A percentile compares a stretch with the other conserved stretches of the same genome.
These are phyloP conservation scores for Sisyra nigra DNA, from an alignment of 2,888 invertebrate genomes.

Conservation along the genomic window DNA sequence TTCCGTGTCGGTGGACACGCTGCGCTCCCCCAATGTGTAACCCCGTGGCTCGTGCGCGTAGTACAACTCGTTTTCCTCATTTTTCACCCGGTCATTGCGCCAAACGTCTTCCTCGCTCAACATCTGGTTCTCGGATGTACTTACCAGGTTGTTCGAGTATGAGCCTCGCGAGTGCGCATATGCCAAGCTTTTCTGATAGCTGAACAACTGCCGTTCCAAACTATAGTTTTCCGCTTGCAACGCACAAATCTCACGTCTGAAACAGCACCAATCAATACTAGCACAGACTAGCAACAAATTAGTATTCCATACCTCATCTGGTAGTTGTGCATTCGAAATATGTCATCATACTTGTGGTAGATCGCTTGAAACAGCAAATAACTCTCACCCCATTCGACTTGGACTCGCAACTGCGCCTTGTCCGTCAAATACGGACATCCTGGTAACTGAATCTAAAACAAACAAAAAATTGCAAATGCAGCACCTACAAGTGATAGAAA, in stretches of 20 bases:
- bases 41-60: constrained; percentile 19
- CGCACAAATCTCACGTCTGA: constrained; percentile 58
- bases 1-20: constrained; percentile 52
- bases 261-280: background rate
- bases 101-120: constrained; percentile 18
- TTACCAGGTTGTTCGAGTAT: constrained; percentile 26
- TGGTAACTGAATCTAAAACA: constrained; percentile 37
- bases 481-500: too few relatives aligned
- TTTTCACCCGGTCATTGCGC: constrained; percentile 18
- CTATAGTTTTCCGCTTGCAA: constrained; percentile 73
- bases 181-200: constrained; percentile 65
- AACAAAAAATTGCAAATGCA: constrained; percentile 4
- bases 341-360: constrained; percentile 71
- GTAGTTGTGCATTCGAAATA: constrained; percentile 61
- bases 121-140: constrained; percentile 15
- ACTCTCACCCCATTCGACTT: constrained; percentile 70
- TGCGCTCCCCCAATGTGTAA: constrained; percentile 34
- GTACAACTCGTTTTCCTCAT: constrained; percentile 21
- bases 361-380: constrained; percentile 65
- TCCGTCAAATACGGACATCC: constrained; percentile 53
- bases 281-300: background rate
- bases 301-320: constrained; percentile 52
- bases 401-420: constrained; percentile 55
- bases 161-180: constrained; percentile 48
- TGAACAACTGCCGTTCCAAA: constrained; percentile 64